Conservation (phyloP, 1,140 invertebrate genomes). For the Rhopalosiphum maidis region DNA sequence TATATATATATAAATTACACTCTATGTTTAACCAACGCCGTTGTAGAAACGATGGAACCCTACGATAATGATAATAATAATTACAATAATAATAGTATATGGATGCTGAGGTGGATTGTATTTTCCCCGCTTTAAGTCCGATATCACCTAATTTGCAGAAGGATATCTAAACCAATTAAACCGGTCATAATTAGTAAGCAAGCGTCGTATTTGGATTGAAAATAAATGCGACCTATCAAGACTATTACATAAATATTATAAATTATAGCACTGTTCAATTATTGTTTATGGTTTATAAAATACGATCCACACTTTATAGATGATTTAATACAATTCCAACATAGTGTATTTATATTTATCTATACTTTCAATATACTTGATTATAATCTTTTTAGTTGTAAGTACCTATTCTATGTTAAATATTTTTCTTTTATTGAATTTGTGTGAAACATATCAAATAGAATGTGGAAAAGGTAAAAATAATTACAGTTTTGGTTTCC, state of each 20-base stretch:
- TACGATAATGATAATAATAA: not conserved
- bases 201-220: not conserved
- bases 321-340: not conserved
- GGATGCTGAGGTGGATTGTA: not conserved
- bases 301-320: not conserved
- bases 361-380: too few species aligned
- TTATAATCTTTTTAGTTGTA: not conserved
- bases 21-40: not conserved
- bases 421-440: not conserved
- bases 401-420: not conserved
- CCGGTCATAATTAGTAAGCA: not conserved
- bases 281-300: not conserved
- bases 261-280: not conserved
- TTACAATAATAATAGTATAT: not conserved
- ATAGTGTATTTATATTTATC: too few species aligned
- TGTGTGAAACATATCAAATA: not conserved
- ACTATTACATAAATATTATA: too few species aligned
- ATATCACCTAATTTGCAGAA: not conserved
- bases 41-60: not conserved
- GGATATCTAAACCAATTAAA: not conserved
- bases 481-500: not conserved
- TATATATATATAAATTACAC: not conserved
- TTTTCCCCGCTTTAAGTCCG: not conserved
- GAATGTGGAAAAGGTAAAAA: not conserved
- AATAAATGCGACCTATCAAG: not conserved